Evolutionary conservation across 1,140 invertebrate genomes (phyloP).

Genomic region (Drosophila teissieri): DNA sequence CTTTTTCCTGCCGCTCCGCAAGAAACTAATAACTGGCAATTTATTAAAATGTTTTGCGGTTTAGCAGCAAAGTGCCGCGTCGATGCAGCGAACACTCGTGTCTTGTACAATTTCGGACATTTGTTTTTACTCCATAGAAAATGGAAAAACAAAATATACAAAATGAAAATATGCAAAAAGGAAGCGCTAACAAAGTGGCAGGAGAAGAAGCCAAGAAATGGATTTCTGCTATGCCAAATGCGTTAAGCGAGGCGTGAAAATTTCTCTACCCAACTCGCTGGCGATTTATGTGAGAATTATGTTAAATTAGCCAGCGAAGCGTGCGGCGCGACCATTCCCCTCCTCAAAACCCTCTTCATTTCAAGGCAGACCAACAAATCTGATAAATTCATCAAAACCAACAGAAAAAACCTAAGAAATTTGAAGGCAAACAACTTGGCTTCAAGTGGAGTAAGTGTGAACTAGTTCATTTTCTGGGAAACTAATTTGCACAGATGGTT

Average conservation of each 20-base stretch:
- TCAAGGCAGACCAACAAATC: conserved; percentile 24
- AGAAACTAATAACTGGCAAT: conserved; percentile 77
- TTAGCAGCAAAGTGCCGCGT: conserved; percentile 30
- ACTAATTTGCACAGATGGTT: conserved; percentile 12
- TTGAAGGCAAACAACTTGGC: conserved; percentile 29
- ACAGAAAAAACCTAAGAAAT: conserved; percentile 26
- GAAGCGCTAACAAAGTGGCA: conserved; percentile 7
- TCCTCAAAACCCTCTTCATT: background rate
- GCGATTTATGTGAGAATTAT: conserved; percentile 82
- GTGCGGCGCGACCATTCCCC: conserved; percentile 21
- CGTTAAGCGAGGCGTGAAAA: conserved; percentile 72
- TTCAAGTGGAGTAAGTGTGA: conserved; percentile 6
- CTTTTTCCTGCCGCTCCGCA: conserved; percentile 71
- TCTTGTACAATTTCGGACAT: conserved; percentile 53
- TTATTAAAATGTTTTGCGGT: conserved; percentile 80
- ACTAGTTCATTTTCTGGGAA: conserved; percentile 10
- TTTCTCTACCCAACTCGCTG: conserved; percentile 75
- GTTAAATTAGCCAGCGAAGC: conserved; percentile 77
- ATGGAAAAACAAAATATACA: background rate
- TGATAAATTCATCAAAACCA: conserved; percentile 40
- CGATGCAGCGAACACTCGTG: conserved; percentile 9
- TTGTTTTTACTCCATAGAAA: conserved; percentile 41
- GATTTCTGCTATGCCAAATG: conserved; percentile 41
- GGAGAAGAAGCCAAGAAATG: conserved; percentile 36
- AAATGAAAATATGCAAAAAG: background rate